Conservation (phyloP, 2,888 invertebrate genomes). For the Campaea margaritaria region DNA sequence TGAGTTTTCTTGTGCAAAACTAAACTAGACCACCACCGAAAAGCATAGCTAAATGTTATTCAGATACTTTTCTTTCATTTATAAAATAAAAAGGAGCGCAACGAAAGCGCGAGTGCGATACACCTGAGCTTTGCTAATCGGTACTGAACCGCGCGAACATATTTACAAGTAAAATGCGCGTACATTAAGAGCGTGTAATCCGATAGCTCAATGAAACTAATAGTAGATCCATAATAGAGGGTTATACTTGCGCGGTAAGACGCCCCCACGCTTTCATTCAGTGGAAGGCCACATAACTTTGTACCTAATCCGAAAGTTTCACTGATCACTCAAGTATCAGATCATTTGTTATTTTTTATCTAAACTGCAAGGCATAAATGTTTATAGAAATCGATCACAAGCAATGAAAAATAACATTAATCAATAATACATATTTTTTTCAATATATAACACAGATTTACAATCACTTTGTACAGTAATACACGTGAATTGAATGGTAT, state of each 20-base stretch:
- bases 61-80: slow-evolving; percentile 34
- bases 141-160: slow-evolving; percentile 1
- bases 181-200: not conserved
- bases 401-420: slow-evolving; percentile 46
- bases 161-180: slow-evolving; percentile 3
- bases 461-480: slow-evolving; percentile 47
- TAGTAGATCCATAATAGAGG: too few relatives aligned
- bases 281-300: not conserved
- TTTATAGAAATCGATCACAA: slow-evolving; percentile 49
- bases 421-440: slow-evolving; percentile 45
- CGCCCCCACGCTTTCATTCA: not conserved
- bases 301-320: not conserved
- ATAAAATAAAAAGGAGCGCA: not conserved
- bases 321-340: not conserved
- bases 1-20: slow-evolving; percentile 61
- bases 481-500: slow-evolving; percentile 39
- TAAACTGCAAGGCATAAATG: slow-evolving; percentile 56
- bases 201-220: too few relatives aligned
- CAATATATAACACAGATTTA: slow-evolving; percentile 45
- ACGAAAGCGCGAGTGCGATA: not conserved
- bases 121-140: not conserved
- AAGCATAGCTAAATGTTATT: slow-evolving; percentile 45
- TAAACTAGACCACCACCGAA: slow-evolving; percentile 66
- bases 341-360: slow-evolving; percentile 13
- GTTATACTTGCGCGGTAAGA: too few relatives aligned